These are phyloP conservation scores for Stenopsyche tienmushanensis DNA, from an alignment of 1,140 invertebrate genomes.

Conservation along the genomic window DNA sequence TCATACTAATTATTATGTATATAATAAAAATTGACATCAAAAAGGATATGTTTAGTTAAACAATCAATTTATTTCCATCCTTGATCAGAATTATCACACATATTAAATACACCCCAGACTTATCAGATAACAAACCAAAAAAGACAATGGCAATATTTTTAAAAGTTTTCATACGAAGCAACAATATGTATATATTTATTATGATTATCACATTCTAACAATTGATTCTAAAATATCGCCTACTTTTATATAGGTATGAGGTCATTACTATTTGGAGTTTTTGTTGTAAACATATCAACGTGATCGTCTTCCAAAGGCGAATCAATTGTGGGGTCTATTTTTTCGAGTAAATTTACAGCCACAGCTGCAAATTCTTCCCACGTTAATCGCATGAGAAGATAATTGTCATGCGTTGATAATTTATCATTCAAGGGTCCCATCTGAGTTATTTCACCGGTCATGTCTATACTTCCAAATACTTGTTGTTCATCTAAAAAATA, in stretches of 20 bases:
- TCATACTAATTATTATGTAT: too few relatives aligned
- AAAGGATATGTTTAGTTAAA: too few relatives aligned
- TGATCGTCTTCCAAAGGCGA: constrained; percentile 27
- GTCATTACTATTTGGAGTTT: neutral
- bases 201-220: too few relatives aligned
- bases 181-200: too few relatives aligned
- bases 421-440: constrained; percentile 9
- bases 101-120: too few relatives aligned
- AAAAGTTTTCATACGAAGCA: too few relatives aligned
- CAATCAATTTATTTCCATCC: too few relatives aligned
- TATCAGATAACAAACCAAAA: too few relatives aligned
- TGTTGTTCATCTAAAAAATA: constrained; percentile 37
- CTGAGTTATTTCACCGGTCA: neutral
- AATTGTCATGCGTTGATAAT: constrained; percentile 6
- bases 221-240: too few relatives aligned
- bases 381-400: constrained; percentile 9
- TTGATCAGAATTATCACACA: too few relatives aligned
- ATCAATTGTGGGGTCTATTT: constrained; percentile 33
- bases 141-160: too few relatives aligned
- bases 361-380: constrained; percentile 40
- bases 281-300: constrained; percentile 6
- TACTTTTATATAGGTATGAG: constrained; percentile 6
- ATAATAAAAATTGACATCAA: too few relatives aligned
- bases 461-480: constrained; percentile 32
- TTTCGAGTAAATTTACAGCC: constrained; percentile 38